Conservation (phyloP, 30 jellyfish, hydroid and myxozoan genomes). For the Morbakka virulenta region DNA sequence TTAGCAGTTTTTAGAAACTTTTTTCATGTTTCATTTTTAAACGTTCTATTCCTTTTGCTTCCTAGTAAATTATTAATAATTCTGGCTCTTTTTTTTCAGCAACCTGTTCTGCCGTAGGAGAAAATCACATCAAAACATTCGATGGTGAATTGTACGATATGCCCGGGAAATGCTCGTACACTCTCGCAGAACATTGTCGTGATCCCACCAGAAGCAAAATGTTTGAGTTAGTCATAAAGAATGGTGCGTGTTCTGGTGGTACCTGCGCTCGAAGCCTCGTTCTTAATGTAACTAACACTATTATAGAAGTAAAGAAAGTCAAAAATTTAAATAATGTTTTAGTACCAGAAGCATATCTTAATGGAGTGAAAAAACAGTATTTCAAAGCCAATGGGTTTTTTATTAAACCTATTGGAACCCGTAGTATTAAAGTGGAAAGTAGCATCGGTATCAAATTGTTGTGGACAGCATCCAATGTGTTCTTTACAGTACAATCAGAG, state of each 20-base stretch:
- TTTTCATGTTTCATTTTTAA: too few species aligned
- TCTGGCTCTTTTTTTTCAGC: slow-evolving; percentile 40
- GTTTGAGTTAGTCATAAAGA: slow-evolving; percentile 74
- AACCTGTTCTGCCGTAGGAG: slow-evolving; percentile 90
- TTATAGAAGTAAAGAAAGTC: slow-evolving; percentile 44
- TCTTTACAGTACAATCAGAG: slow-evolving; percentile 74
- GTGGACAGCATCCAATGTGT: slow-evolving; percentile 92
- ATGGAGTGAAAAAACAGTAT: slow-evolving; percentile 69
- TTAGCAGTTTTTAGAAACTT: too few species aligned
- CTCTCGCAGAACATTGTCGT: slow-evolving; percentile 92
- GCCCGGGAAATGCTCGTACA: slow-evolving; percentile 94
- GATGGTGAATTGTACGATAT: slow-evolving; percentile 91
- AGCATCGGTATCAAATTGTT: slow-evolving; percentile 50
- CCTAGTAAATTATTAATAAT: slow-evolving; percentile 78
- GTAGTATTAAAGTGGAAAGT: slow-evolving; percentile 55
- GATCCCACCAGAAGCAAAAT: slow-evolving; percentile 57
- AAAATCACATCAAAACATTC: slow-evolving; percentile 91
- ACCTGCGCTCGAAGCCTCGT: slow-evolving; percentile 77
- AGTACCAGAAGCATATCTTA: slow-evolving; percentile 67
- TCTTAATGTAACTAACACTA: slow-evolving; percentile 55
- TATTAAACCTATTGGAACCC: slow-evolving; percentile 79
- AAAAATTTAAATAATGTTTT: slow-evolving; percentile 20
- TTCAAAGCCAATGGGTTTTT: slow-evolving; percentile 39
- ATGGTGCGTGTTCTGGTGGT: slow-evolving; percentile 70
- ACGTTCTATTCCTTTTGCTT: neutral